These are phyloP conservation scores for Potamarius usumacintae DNA, from an alignment of 2,113 vertebrate genomes.

Conservation along the genomic window DNA sequence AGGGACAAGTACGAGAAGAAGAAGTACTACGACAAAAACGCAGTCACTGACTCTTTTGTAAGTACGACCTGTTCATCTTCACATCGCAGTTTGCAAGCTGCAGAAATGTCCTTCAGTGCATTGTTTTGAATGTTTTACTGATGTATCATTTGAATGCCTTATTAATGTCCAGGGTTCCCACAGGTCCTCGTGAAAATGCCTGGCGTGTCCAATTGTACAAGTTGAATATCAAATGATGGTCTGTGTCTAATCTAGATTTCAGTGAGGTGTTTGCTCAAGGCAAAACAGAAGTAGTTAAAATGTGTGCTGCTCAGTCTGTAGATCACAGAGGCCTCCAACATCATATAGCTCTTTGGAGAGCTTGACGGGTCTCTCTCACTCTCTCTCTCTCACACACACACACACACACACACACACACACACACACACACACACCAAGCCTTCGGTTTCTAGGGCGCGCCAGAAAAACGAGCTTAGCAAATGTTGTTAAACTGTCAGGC, in stretches of 20 bases:
- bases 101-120: background rate
- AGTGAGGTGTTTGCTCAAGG: background rate
- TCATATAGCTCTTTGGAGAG: background rate
- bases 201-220: background rate
- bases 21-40: constrained; percentile 92
- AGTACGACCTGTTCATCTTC: constrained; percentile 69
- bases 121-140: background rate
- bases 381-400: too few relatives aligned
- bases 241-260: background rate
- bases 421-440: background rate
- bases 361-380: too few relatives aligned
- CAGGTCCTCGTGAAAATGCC: background rate
- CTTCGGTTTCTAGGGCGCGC: background rate
- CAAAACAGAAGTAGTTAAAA: background rate
- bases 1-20: constrained; percentile 99
- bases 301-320: constrained; percentile 4
- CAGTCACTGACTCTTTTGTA: constrained; percentile 78
- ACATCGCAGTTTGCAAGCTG: background rate
- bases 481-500: background rate
- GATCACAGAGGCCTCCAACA: constrained; percentile 23
- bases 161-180: too few relatives aligned
- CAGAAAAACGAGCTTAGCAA: background rate
- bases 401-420: background rate
- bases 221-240: background rate
- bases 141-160: too few relatives aligned